Base-by-base conservation (phyloP, 2,888 invertebrate genomes). In the Aromia moschata region DNA sequence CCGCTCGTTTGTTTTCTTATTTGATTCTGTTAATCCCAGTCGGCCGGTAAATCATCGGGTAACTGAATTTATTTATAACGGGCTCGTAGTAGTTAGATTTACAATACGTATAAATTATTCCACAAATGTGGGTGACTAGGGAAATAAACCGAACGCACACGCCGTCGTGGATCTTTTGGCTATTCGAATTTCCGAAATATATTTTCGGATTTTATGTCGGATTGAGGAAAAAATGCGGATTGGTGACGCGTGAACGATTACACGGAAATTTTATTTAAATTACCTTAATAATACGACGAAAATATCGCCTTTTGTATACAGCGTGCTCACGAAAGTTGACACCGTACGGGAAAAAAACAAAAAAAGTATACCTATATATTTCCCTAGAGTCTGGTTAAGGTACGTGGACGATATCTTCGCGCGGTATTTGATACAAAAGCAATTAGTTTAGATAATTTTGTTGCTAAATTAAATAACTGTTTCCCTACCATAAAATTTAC, bases 71-170 rank as follows among this genome's bases (percentile, higher is more conserved):
- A 49, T 38, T 49, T 49, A 49, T 38, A 49, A 38, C n/a, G 36
- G 25, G 15, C 38, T 33, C 31, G 37, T 47, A 47, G 17, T 33
- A 33, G 49, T 40, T 12, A 25, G 49, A 38, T 49, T 49, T 49
- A 49, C 36, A 14, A 36, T 37, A 15, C 18, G 30, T 18, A 49
- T 49, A 49, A 49, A 49, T 49, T 49, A 38, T 49, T 49, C 30
- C 49, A 14, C 15, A 49, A 49, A 38, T 49, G 47, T 49, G 47
- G 47, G 47, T 49, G 47, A 49, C 47, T 49, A 30, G 49, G 49
- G 49, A 49, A 49, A 38, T 49, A 49, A 49, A 49, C 49, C 49
- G 36, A 38, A 15, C 10, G 12, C 49, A 49, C 25, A 25, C 9
- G 38, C 5, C 25, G 25, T 14, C 49, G 37, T 18, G 37, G 33